Conservation (phyloP, 2,888 invertebrate species). For the Orthonychiurus folsomi region DNA sequence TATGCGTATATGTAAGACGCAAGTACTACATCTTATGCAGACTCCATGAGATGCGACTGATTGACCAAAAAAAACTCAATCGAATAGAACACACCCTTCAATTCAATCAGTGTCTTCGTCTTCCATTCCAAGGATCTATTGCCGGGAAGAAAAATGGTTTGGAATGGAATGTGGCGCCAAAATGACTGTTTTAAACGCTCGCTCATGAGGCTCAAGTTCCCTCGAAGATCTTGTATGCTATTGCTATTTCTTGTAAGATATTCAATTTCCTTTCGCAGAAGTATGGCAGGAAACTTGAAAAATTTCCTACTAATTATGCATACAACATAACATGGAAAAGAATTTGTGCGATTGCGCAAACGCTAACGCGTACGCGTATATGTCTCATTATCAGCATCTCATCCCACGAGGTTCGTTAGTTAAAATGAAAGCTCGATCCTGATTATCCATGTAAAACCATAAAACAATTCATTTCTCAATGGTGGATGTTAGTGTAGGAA, state of each 20-base stretch:
- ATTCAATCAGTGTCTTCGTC: neutral
- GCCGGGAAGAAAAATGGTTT: neutral
- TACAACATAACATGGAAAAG: no score
- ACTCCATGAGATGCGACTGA: neutral
- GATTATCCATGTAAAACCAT: neutral
- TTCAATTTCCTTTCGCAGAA: no score
- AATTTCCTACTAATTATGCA: no score
- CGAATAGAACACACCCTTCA: neutral
- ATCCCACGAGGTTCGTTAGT: neutral
- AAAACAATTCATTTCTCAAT: constrained; percentile 1
- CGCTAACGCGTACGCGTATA: no score
- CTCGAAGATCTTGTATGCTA: no score
- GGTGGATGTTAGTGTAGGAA: no score
- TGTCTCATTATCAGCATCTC: no score
- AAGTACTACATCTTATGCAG: no score
- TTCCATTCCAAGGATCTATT: neutral
- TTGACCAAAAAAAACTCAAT: neutral
- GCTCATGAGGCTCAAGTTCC: no score
- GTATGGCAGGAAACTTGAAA: no score
- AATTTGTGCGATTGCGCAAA: no score
- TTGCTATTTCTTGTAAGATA: no score
- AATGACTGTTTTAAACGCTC: neutral
- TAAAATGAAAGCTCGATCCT: neutral
- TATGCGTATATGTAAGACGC: neutral
- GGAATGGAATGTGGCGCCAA: neutral